These are phyloP conservation scores for Andrena fulva DNA, from an alignment of 2,888 invertebrate genomes.

Conservation along the genomic window DNA sequence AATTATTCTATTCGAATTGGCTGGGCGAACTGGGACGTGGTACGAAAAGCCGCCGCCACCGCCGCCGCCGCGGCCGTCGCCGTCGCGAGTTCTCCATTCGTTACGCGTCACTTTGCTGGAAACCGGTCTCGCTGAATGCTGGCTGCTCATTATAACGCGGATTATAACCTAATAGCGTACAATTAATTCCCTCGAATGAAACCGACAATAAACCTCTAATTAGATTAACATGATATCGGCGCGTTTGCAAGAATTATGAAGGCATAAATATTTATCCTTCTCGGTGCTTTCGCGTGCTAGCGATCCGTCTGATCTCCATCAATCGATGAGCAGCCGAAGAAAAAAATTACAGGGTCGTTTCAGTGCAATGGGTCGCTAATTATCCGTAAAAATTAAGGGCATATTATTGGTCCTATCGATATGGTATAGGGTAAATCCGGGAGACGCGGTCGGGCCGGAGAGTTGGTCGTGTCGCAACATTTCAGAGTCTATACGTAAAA, in stretches of 20 bases:
- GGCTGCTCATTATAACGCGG: conserved; percentile 17
- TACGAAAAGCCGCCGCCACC: not conserved
- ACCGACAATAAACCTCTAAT: conserved; percentile 29
- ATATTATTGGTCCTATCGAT: too few species aligned
- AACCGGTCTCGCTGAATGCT: conserved; percentile 21
- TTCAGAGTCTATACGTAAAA: too few species aligned
- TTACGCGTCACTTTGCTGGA: conserved; percentile 18
- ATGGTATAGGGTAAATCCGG: too few species aligned
- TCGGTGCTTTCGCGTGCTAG: not conserved
- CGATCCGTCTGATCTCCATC: not conserved
- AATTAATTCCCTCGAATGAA: conserved; percentile 19
- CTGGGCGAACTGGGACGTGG: conserved; percentile 23
- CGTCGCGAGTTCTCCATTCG: conserved; percentile 2
- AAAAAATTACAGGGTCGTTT: not conserved
- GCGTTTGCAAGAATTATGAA: not conserved
- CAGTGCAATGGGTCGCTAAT: not conserved
- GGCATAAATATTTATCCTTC: conserved; percentile 29
- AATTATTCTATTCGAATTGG: conserved; percentile 23
- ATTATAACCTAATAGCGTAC: conserved; percentile 35
- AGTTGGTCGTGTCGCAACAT: too few species aligned
- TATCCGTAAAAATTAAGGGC: too few species aligned
- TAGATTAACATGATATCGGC: conserved; percentile 14
- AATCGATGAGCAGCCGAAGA: not conserved
- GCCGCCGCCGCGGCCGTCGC: not conserved
- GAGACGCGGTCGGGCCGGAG: too few species aligned